Conservation (phyloP, 1,140 invertebrate genomes). For the Neodiprion lecontei region DNA sequence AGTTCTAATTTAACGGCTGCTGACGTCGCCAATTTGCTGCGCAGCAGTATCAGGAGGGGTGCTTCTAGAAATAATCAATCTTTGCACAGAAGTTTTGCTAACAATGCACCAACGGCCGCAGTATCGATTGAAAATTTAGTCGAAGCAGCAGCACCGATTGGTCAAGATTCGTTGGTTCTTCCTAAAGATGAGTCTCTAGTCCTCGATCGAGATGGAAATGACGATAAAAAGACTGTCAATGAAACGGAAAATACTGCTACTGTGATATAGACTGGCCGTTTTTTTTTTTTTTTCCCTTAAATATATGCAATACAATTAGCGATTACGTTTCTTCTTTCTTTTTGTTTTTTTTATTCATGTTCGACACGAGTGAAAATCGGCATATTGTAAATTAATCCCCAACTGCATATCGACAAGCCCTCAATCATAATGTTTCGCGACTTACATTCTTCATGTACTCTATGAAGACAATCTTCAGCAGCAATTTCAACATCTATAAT, state of each 20-base stretch:
- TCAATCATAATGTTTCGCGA: too few species aligned
- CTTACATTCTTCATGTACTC: too few species aligned
- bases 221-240: constrained; percentile 56
- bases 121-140: constrained; percentile 65
- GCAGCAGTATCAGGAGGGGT: constrained; percentile 66
- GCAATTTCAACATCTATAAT: too few species aligned
- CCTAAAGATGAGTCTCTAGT: constrained; percentile 52
- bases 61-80: constrained; percentile 47
- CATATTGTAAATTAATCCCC: too few species aligned
- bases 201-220: constrained; percentile 36
- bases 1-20: constrained; percentile 62
- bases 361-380: background rate
- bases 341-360: background rate
- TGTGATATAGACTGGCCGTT: constrained; percentile 55
- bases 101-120: constrained; percentile 49
- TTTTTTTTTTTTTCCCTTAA: background rate
- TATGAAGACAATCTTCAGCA: too few species aligned
- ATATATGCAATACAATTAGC: background rate
- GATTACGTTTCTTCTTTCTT: background rate
- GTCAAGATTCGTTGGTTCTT: constrained; percentile 61
- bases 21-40: constrained; percentile 66
- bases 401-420: too few species aligned
- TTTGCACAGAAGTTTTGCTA: constrained; percentile 32
- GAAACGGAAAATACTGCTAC: constrained; percentile 55
- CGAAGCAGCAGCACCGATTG: constrained; percentile 66